These are phyloP conservation scores for Perca schrenkii DNA, from an alignment of 2,113 vertebrate species.

Conservation along the genomic window DNA sequence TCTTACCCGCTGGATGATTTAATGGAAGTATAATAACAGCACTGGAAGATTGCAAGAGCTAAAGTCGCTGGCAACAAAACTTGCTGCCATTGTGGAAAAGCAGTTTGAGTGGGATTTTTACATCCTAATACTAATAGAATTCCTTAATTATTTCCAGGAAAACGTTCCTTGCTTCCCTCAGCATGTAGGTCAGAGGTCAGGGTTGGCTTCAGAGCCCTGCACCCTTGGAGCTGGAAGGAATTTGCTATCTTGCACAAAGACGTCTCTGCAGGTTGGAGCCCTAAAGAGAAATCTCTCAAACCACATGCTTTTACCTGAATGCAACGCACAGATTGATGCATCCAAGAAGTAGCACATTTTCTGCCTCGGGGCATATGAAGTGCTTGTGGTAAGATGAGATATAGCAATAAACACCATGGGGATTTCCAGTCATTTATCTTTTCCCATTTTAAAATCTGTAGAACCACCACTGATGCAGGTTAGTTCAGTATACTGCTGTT, in stretches of 20 bases:
- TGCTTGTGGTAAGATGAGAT: not conserved
- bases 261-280: not conserved
- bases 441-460: not conserved
- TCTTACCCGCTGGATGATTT: slow-evolving; percentile 46
- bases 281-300: slow-evolving; percentile 4
- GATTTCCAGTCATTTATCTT: slow-evolving; percentile 22
- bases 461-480: not conserved
- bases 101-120: slow-evolving; percentile 14
- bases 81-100: slow-evolving; percentile 50
- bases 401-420: not conserved
- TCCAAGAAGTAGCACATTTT: not conserved
- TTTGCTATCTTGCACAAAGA: slow-evolving; percentile 15
- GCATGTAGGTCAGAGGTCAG: slow-evolving; percentile 37
- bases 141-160: slow-evolving; percentile 37
- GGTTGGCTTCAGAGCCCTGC: not conserved
- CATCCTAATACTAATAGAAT: slow-evolving; percentile 11
- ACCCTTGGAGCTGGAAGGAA: slow-evolving; percentile 6
- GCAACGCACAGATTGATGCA: not conserved
- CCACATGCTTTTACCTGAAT: not conserved
- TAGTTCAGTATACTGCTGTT: not conserved
- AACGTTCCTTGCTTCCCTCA: not conserved
- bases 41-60: slow-evolving; percentile 32
- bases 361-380: not conserved
- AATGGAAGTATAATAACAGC: slow-evolving; percentile 56
- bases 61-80: slow-evolving; percentile 16